These are phyloP conservation scores for Anthoscopus minutus DNA, from an alignment of 2,113 vertebrate genomes.

Conservation along the genomic window DNA sequence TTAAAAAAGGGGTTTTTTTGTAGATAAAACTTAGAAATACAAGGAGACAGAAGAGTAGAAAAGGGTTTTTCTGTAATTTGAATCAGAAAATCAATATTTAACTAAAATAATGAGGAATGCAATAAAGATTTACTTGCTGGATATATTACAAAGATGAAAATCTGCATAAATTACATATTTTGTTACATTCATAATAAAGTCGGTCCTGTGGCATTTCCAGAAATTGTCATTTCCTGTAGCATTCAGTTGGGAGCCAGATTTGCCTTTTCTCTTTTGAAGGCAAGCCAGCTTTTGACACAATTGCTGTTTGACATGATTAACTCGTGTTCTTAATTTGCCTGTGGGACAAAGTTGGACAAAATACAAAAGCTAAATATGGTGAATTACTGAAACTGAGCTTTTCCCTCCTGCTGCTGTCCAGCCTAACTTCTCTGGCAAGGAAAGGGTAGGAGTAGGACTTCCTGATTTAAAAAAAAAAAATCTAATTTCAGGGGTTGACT, in stretches of 20 bases:
- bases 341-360: neutral
- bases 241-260: neutral
- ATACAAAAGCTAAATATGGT: neutral
- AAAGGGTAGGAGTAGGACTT: neutral
- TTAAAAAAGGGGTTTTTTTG: neutral
- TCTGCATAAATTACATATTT: fast-evolving
- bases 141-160: neutral
- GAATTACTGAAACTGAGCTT: neutral
- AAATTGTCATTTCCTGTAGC: neutral
- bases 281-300: neutral
- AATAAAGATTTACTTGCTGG: neutral
- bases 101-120: neutral
- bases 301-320: neutral
- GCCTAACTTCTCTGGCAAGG: neutral
- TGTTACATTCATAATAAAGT: neutral
- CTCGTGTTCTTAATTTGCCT: neutral
- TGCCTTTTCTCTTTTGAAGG: neutral
- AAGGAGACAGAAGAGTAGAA: neutral
- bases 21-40: neutral
- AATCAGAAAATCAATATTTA: neutral
- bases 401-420: neutral
- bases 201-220: neutral
- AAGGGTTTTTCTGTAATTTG: neutral
- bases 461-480: too few relatives aligned
- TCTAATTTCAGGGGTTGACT: neutral